phyloP scores from a whole-genome alignment of 2,113 vertebrate genomes.

The Jaculus jaculus region DNA sequence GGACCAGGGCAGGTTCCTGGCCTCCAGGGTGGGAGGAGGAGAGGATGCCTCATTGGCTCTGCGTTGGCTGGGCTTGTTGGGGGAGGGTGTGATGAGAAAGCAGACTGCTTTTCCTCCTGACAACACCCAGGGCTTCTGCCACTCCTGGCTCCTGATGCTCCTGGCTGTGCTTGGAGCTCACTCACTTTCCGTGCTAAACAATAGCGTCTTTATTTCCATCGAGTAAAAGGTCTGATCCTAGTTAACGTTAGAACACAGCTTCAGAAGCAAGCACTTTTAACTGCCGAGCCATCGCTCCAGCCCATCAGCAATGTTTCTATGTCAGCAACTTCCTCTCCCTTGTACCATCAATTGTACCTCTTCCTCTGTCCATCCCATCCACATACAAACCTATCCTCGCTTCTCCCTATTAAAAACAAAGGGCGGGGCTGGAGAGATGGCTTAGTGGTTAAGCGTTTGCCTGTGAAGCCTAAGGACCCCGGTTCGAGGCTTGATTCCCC shows the following conservation, averaged over 20 bases:
- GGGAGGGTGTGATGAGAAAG: neutral
- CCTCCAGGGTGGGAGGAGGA: neutral
- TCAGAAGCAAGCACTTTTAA: neutral
- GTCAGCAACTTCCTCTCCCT: neutral
- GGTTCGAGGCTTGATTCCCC: too few species aligned
- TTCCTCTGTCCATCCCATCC: neutral
- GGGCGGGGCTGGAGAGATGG: too few species aligned
- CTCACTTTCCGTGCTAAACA: neutral
- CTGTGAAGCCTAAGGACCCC: too few species aligned
- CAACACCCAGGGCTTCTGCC: neutral
- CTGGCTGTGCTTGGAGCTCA: neutral
- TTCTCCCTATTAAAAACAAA: too few species aligned
- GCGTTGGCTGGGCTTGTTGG: accelerated
- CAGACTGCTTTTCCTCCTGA: neutral
- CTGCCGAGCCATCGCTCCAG: too few species aligned
- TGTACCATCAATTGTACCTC: neutral
- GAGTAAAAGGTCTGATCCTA: neutral
- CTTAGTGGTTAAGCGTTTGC: too few species aligned
- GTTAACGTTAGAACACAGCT: too few species aligned
- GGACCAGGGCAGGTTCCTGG: neutral
- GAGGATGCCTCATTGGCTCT: accelerated
- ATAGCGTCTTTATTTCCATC: neutral
- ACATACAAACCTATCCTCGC: neutral
- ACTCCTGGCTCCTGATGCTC: neutral
- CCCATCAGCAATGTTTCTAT: neutral